Evolutionary conservation across 2,797 vertebrate species (phyloP).

Genomic region (Labeo calbasu): DNA sequence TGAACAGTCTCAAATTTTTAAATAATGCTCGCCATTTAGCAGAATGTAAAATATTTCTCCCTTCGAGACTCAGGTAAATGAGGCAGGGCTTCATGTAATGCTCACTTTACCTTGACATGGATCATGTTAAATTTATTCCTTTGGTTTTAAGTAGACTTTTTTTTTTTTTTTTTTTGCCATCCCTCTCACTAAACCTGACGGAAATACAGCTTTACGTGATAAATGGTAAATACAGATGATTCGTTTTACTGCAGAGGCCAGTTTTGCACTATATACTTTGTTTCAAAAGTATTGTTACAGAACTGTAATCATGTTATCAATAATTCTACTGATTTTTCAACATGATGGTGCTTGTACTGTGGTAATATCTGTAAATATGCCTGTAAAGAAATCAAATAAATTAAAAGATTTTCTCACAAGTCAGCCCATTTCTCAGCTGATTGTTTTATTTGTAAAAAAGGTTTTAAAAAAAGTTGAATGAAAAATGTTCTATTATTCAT

Average conservation of each 20-base stretch:
- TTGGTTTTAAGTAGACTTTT: background rate
- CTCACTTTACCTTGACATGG: constrained; percentile 8
- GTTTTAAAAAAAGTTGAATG: background rate
- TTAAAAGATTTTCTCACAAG: background rate
- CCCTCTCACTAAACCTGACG: background rate
- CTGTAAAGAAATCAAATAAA: background rate
- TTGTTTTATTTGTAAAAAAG: constrained; percentile 32
- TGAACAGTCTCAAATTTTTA: background rate
- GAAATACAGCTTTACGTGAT: constrained; percentile 2
- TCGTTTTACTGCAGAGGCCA: background rate
- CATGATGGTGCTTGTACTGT: background rate
- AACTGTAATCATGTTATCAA: background rate
- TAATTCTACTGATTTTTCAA: constrained; percentile 21
- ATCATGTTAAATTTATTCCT: background rate
- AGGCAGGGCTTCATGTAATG: background rate
- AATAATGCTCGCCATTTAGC: background rate
- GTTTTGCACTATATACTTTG: constrained; percentile 4
- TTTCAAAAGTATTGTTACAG: background rate
- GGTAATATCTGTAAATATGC: constrained; percentile 39
- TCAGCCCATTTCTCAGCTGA: constrained; percentile 35
- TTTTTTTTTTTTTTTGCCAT: background rate
- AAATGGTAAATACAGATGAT: background rate
- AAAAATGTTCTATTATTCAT: background rate
- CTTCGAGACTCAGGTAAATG: constrained; percentile 13
- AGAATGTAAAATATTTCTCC: background rate